These are phyloP conservation scores for Tetranychus truncatus DNA, from an alignment of 2,888 invertebrate genomes.

Conservation along the genomic window DNA sequence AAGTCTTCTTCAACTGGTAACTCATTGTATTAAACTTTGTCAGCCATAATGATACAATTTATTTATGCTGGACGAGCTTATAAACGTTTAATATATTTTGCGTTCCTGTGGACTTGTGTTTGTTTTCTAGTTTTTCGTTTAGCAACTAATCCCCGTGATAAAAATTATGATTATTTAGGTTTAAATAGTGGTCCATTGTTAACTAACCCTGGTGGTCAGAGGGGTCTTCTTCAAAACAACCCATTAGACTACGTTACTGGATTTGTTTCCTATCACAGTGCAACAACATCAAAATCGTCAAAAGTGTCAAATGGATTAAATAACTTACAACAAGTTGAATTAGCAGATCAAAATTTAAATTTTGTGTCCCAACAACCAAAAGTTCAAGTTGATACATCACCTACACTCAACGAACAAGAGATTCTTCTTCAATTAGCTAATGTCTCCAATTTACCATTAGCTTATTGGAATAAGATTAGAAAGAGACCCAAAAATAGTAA, in stretches of 20 bases:
- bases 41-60: constrained; percentile 19
- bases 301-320: background rate
- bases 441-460: constrained; percentile 61
- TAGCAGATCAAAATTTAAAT: no score
- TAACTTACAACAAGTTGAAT: background rate
- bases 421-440: constrained; percentile 24
- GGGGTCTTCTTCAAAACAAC: constrained; percentile 25
- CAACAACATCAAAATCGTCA: background rate
- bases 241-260: constrained; percentile 20
- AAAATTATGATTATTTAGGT: background rate
- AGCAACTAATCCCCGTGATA: background rate
- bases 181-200: constrained; percentile 20
- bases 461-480: constrained; percentile 45
- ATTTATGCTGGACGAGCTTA: constrained; percentile 24
- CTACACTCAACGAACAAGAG: constrained; percentile 45
- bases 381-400: constrained; percentile 44
- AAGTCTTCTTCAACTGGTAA: no score
- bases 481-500: constrained; percentile 9
- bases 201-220: constrained; percentile 20
- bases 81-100: constrained; percentile 25
- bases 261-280: constrained; percentile 7
- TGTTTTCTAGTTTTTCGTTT: constrained; percentile 26
- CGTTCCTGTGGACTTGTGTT: constrained; percentile 27
- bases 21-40: no score
- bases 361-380: constrained; percentile 27